Evolutionary conservation across 2,113 vertebrate species (phyloP).

Genomic region (Beaufortia kweichowensis): DNA sequence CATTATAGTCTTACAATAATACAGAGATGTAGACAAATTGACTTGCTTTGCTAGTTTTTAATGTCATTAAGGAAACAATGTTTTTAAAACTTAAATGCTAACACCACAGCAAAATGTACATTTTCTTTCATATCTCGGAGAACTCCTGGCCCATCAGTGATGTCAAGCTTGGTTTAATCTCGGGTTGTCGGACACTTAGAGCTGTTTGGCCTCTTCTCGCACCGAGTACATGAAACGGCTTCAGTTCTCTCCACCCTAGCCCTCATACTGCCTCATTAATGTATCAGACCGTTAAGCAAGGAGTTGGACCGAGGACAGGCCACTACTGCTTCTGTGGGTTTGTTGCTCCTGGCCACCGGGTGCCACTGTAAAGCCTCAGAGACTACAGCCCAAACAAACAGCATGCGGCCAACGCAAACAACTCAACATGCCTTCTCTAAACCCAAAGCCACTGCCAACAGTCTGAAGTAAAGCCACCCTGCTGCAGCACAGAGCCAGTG

Average conservation of each 20-base stretch:
- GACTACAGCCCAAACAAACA: conserved; percentile 55
- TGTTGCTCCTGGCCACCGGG: conserved; percentile 57
- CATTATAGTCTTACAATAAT: too few species aligned
- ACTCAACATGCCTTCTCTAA: conserved; percentile 18
- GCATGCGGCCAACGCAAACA: conserved; percentile 46
- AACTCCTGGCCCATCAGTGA: conserved; percentile 3
- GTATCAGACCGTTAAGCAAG: conserved; percentile 15
- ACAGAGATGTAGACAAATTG: too few species aligned
- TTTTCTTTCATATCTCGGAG: not conserved
- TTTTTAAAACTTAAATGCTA: conserved; percentile 4
- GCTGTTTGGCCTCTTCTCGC: conserved; percentile 41
- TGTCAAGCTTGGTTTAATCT: conserved; percentile 13
- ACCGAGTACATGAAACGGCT: conserved; percentile 28
- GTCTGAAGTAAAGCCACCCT: conserved; percentile 14
- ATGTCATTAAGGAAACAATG: not conserved
- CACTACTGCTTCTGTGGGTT: conserved; percentile 23
- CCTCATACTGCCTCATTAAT: conserved; percentile 19
- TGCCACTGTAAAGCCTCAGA: conserved; percentile 44
- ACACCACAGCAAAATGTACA: not conserved
- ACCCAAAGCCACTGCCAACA: conserved; percentile 14
- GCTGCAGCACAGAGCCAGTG: conserved; percentile 36
- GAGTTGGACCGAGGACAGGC: conserved; percentile 20
- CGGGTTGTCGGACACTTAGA: conserved; percentile 30
- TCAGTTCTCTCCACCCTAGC: conserved; percentile 9
- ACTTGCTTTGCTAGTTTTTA: too few species aligned